Base-by-base conservation (phyloP, 2,888 invertebrate genomes). In the Erebia aethiops region DNA sequence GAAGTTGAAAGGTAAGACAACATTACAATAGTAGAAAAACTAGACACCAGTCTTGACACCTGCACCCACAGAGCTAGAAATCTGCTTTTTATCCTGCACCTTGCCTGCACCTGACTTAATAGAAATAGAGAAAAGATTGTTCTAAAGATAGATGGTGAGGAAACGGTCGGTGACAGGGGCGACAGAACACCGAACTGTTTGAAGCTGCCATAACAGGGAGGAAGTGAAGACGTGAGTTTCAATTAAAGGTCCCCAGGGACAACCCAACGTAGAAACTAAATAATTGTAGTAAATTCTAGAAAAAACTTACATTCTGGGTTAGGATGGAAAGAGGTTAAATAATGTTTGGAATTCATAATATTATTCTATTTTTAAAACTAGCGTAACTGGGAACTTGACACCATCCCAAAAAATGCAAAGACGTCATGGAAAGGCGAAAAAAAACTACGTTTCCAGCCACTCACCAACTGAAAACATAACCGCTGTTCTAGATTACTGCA, bases 101-200 rank as follows among this genome's bases (percentile, higher is more conserved):
- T 26, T 7, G 35, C 46, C 46, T 11, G 46, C 46, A 11, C 46
- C 13, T 1, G 2, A 46, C 11, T 46, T 1, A 46, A 78, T 77
- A 0, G 79, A 80, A 9, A 79, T 26, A 26, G 4, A 26, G 26
- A 26, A 26, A 3, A 26, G 1, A 35, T 5, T 7, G 7, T 0
- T 35, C 35, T 35, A 35, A 78, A 87, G 79, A 73, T 21, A 87
- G 84, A 66, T 91, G 88, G 87, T 77, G 88, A 35, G 81, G 93
- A 0, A 87, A 89, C 51, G 92, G 93, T 76, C 78, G 92, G 3
- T 80, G 92, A 0, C 80, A 88, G 56, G 82, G 90, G 66, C 83
- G 94, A 16, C 84, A 93, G 1, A 94, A 94, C 76, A 92, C 93
- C 0, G 94, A 94, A 73, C 84, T 94, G 21, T 80, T 94, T 11